A percentile compares a stretch with the other conserved stretches of the same genome.
phyloP scores from a whole-genome alignment of 2,888 invertebrate species.

The Petrophora chlorosata region DNA sequence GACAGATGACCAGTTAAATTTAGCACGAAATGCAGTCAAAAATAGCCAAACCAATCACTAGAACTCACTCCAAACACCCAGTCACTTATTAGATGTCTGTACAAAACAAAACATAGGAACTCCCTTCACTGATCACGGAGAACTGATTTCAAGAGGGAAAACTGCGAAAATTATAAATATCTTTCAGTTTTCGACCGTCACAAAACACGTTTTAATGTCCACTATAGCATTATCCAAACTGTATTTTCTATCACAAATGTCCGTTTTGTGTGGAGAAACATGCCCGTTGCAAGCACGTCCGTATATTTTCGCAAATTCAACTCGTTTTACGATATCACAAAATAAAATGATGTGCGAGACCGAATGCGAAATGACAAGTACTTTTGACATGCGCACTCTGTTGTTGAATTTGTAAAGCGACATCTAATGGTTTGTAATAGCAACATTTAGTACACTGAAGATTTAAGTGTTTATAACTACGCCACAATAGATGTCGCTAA shows the following conservation, averaged over 20 bases:
- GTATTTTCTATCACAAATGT: constrained; percentile 54
- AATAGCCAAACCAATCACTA: constrained; percentile 55
- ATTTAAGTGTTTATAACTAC: constrained; percentile 26
- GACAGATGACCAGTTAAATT: constrained; percentile 61
- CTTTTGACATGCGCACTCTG: constrained; percentile 81
- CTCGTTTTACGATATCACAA: constrained; percentile 70
- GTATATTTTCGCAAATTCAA: constrained; percentile 68
- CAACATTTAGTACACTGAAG: not conserved
- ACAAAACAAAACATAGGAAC: constrained; percentile 49
- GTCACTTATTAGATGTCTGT: constrained; percentile 59
- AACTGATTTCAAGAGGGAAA: constrained; percentile 49
- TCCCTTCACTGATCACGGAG: constrained; percentile 35
- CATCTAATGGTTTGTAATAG: not conserved
- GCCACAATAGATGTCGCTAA: constrained; percentile 44
- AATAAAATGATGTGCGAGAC: constrained; percentile 68
- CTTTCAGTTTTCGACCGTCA: constrained; percentile 47
- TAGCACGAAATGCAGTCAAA: constrained; percentile 70
- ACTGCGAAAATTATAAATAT: constrained; percentile 57
- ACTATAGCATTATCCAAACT: constrained; percentile 50
- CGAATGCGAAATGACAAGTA: constrained; percentile 63
- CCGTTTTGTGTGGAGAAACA: constrained; percentile 53
- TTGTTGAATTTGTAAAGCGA: not conserved
- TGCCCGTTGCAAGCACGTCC: constrained; percentile 61
- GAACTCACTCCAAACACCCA: constrained; percentile 56
- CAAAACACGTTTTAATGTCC: constrained; percentile 46